phyloP scores from a whole-genome alignment of 2,797 vertebrate species.

The Pelochelys cantorii region DNA sequence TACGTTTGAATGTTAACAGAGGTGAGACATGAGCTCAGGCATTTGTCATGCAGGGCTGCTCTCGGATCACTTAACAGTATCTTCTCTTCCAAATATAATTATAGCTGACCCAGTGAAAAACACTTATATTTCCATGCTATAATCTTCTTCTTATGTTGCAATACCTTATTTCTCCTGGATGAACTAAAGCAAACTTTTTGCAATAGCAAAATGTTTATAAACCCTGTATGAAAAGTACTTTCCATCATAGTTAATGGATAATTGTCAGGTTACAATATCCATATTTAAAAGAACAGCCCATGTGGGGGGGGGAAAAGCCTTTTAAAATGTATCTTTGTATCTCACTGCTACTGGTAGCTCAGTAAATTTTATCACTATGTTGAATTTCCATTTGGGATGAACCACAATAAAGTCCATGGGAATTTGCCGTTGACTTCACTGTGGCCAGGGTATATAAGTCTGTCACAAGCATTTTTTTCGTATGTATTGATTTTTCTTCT shows the following conservation, averaged over 20 bases:
- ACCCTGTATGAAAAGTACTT: background rate
- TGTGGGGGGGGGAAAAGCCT: background rate
- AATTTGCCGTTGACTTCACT: background rate
- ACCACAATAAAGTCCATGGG: background rate
- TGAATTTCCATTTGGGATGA: background rate
- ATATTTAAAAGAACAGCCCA: background rate
- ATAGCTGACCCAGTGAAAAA: background rate
- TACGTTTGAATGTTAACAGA: background rate
- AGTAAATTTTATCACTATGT: background rate
- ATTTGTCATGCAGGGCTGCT: background rate
- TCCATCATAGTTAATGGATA: background rate
- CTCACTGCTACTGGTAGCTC: background rate
- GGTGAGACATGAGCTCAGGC: background rate
- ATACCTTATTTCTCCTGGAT: background rate
- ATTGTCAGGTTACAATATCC: background rate
- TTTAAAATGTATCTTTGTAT: background rate
- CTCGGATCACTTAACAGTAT: background rate
- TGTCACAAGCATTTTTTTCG: background rate
- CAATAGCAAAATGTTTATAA: background rate
- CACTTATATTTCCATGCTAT: background rate
- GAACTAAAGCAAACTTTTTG: background rate
- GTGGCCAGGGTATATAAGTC: background rate
- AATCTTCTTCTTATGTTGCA: background rate
- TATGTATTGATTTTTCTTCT: constrained; percentile 1
- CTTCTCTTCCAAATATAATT: background rate